These are phyloP conservation scores for Lasioglossum figueresi DNA, from an alignment of 2,888 invertebrate genomes.

Conservation along the genomic window DNA sequence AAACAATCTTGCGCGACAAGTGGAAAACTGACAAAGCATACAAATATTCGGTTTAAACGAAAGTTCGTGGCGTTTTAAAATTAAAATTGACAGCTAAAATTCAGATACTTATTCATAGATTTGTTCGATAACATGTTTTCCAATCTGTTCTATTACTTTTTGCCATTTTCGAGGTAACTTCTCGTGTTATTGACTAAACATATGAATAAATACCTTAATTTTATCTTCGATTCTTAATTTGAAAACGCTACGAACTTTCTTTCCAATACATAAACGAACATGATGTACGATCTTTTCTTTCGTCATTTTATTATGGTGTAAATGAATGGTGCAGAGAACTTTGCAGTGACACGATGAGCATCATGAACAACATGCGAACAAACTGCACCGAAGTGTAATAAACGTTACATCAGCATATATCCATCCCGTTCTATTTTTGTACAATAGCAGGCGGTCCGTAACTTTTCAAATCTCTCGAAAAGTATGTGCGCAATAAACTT, in stretches of 20 bases:
- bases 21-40: neutral
- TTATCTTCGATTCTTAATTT: too few species aligned
- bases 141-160: too few species aligned
- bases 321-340: neutral
- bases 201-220: too few species aligned
- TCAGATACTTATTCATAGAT: too few species aligned
- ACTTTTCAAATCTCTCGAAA: conserved; percentile 1
- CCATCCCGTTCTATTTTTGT: neutral
- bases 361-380: neutral
- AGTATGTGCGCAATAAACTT: conserved; percentile 3
- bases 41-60: neutral
- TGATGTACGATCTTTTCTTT: neutral
- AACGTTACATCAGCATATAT: neutral
- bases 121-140: too few species aligned
- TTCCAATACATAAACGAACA: neutral
- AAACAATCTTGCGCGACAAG: neutral
- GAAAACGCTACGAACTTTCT: too few species aligned
- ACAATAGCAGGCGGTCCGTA: neutral
- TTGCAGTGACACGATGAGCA: neutral
- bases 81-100: too few species aligned
- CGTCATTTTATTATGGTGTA: neutral
- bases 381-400: neutral
- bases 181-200: too few species aligned
- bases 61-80: too few species aligned
- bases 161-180: too few species aligned